Conservation (phyloP, 2,888 invertebrate genomes). For the Branchinecta sandiegonensis region DNA sequence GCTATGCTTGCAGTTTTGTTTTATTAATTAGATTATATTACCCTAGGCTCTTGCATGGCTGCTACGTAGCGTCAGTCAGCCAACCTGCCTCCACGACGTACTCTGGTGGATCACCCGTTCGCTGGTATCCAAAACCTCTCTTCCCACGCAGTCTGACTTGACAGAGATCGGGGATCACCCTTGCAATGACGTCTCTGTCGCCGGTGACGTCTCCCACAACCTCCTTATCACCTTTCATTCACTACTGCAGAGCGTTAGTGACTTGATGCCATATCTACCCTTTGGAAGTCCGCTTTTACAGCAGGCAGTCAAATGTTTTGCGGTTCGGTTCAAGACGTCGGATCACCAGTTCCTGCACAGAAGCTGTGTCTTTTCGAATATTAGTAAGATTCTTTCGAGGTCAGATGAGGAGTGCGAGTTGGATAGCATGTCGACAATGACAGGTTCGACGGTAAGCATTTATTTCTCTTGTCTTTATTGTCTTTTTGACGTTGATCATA, state of each 20-base stretch:
- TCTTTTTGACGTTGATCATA: no score
- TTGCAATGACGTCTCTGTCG: constrained; percentile 54
- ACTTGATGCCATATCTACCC: constrained; percentile 73
- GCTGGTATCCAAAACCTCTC: constrained; percentile 42
- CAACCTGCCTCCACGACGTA: constrained; percentile 79
- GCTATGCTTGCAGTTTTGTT: not conserved
- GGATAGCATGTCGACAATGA: constrained; percentile 10
- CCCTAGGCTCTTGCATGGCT: constrained; percentile 80
- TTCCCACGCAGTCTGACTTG: not conserved
- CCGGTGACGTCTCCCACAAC: constrained; percentile 41
- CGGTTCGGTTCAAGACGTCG: constrained; percentile 67
- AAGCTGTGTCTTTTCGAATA: constrained; percentile 86
- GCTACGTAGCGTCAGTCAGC: constrained; percentile 74
- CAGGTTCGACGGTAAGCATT: not conserved
- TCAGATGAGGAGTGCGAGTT: constrained; percentile 61
- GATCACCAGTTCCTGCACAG: constrained; percentile 82
- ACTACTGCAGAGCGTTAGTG: constrained; percentile 76
- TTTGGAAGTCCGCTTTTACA: constrained; percentile 73
- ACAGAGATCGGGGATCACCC: constrained; percentile 55
- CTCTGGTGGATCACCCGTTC: constrained; percentile 93
- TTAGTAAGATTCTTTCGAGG: constrained; percentile 83
- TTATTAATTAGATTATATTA: constrained; percentile 23
- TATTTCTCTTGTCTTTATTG: not conserved
- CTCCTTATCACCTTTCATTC: constrained; percentile 64
- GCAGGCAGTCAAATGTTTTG: constrained; percentile 88